A percentile compares a stretch with the other conserved stretches of the same genome.
These are phyloP conservation scores for Tricholaema leucomelas DNA, from an alignment of 2,113 vertebrate genomes.

Conservation along the genomic window DNA sequence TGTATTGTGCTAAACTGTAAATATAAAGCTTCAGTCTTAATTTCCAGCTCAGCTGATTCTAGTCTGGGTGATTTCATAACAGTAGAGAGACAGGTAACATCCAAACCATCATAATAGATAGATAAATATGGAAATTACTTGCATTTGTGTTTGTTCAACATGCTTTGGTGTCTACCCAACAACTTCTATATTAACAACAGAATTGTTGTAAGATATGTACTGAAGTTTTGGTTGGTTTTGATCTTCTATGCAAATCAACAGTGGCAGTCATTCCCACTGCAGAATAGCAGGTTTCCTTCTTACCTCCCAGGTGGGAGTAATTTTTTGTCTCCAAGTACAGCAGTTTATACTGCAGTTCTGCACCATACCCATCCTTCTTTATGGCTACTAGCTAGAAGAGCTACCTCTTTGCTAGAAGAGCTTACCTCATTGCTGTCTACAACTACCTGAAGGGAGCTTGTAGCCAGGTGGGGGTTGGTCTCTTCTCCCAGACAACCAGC, in stretches of 20 bases:
- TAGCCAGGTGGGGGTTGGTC: too few species aligned
- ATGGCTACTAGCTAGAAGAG: neutral
- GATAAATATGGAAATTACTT: neutral
- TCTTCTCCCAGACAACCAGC: too few species aligned
- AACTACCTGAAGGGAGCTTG: too few species aligned
- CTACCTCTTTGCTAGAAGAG: too few species aligned
- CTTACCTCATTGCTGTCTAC: too few species aligned
- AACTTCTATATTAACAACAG: neutral
- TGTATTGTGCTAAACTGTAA: too few species aligned
- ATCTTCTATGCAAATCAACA: neutral
- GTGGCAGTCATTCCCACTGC: neutral
- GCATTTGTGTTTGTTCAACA: neutral
- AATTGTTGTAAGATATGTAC: neutral
- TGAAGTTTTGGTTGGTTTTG: neutral
- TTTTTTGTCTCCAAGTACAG: neutral
- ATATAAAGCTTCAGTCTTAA: too few species aligned
- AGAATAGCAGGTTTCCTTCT: neutral
- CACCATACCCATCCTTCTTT: neutral
- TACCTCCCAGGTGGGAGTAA: neutral
- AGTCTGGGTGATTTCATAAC: too few species aligned
- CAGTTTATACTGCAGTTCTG: neutral
- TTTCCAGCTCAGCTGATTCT: too few species aligned
- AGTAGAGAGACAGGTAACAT: too few species aligned
- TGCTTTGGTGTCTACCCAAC: neutral
- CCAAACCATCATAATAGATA: too few species aligned